Conservation (phyloP, 2,113 vertebrate species). For the Poeciliopsis turrubarensis region DNA sequence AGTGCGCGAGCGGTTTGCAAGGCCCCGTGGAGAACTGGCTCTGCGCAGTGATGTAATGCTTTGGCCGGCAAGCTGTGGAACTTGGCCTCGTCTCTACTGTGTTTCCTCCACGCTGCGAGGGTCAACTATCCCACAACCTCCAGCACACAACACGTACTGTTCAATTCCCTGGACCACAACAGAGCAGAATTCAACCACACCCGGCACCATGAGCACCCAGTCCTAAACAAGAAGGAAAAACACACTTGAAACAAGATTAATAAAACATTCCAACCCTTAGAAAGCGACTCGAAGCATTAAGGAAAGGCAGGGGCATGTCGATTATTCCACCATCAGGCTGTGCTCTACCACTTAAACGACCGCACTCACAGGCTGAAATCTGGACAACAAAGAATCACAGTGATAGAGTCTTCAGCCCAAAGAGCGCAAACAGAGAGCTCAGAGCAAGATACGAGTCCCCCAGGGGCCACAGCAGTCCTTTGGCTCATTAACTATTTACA, state of each 20-base stretch:
- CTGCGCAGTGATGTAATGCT: constrained; percentile 70
- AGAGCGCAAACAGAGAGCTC: constrained; percentile 72
- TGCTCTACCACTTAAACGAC: constrained; percentile 58
- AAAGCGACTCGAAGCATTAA: constrained; percentile 50
- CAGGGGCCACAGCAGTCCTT: constrained; percentile 73
- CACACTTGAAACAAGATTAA: constrained; percentile 59
- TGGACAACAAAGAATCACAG: constrained; percentile 64
- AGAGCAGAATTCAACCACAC: constrained; percentile 73
- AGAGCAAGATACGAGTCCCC: constrained; percentile 71
- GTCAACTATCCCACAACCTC: constrained; percentile 76
- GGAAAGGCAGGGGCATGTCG: constrained; percentile 37
- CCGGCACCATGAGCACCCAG: constrained; percentile 62
- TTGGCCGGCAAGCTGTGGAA: constrained; percentile 73
- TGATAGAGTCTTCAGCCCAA: constrained; percentile 62
- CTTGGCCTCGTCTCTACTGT: constrained; percentile 71
- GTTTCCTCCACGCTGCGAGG: constrained; percentile 74
- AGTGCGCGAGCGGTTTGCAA: constrained; percentile 36
- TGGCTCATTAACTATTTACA: constrained; percentile 99
- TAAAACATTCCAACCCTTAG: constrained; percentile 57
- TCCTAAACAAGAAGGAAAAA: constrained; percentile 46
- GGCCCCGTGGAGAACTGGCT: constrained; percentile 56
- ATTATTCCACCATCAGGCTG: constrained; percentile 46
- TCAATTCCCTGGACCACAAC: constrained; percentile 74
- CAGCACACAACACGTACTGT: constrained; percentile 70
- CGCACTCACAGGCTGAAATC: constrained; percentile 66